These are phyloP conservation scores for Baronia brevicornis DNA, from an alignment of 2,888 invertebrate genomes.

Conservation along the genomic window DNA sequence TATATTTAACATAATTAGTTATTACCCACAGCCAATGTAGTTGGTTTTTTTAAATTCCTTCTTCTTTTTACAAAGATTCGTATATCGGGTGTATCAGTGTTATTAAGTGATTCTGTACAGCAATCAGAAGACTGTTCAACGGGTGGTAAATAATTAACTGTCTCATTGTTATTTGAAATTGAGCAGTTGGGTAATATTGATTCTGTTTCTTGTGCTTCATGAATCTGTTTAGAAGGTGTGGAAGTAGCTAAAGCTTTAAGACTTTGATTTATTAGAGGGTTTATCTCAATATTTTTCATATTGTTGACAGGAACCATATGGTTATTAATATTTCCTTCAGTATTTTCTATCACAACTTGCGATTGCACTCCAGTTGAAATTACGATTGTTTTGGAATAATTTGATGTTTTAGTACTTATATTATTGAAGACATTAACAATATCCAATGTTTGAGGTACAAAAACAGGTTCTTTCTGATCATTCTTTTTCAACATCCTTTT, in stretches of 20 bases:
- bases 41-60: slow-evolving; percentile 38
- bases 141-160: slow-evolving; percentile 14
- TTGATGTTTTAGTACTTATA: slow-evolving; percentile 17
- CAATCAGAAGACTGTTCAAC: slow-evolving; percentile 23
- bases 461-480: slow-evolving; percentile 2
- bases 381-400: slow-evolving; percentile 43
- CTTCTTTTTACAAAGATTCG: slow-evolving; percentile 55
- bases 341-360: slow-evolving; percentile 14
- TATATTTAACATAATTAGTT: neutral
- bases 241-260: slow-evolving; percentile 52
- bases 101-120: slow-evolving; percentile 24
- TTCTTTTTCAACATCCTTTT: slow-evolving; percentile 5
- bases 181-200: slow-evolving; percentile 18
- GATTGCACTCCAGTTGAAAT: slow-evolving; percentile 49
- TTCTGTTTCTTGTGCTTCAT: slow-evolving; percentile 15
- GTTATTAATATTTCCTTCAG: slow-evolving; percentile 4
- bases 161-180: slow-evolving; percentile 21
- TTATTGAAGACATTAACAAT: slow-evolving; percentile 11
- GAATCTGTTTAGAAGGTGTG: slow-evolving; percentile 42
- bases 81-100: slow-evolving; percentile 49
- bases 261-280: slow-evolving; percentile 2
- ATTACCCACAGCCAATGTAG: too few relatives aligned
- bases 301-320: neutral
- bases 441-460: slow-evolving; percentile 2
- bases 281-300: slow-evolving; percentile 1